Conservation (phyloP, 2,113 vertebrate species). For the Cynocephalus volans region DNA sequence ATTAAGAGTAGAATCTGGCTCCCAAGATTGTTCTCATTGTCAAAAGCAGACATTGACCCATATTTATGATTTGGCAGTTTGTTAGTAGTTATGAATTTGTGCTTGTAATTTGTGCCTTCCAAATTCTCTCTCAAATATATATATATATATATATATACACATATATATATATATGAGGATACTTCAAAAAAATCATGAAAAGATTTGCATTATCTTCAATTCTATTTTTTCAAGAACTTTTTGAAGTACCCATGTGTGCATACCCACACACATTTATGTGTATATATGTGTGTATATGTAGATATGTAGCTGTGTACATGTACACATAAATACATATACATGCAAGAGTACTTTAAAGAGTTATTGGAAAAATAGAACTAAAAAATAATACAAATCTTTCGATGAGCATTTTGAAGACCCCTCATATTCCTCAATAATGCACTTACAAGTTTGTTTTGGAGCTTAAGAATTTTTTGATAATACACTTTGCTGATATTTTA, state of each 20-base stretch:
- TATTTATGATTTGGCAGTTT: not conserved
- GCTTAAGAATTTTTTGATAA: not conserved
- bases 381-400: no score
- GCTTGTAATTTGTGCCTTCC: not conserved
- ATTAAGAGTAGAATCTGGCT: not conserved
- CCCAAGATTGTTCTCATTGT: not conserved
- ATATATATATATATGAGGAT: no score
- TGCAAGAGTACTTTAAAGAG: not conserved
- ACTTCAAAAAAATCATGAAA: no score
- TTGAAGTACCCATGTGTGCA: not conserved
- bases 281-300: not conserved
- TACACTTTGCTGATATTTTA: not conserved
- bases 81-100: not conserved
- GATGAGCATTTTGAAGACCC: no score
- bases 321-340: not conserved
- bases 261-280: not conserved
- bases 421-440: not conserved
- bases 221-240: no score
- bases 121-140: conserved; percentile 2
- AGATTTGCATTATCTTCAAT: no score
- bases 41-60: not conserved
- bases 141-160: no score
- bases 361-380: no score
- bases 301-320: not conserved
- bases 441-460: conserved; percentile 4